Evolutionary conservation across 53 echinoderm and acorn worm species (phyloP), one percentile per base, ranked within the genome.

Genomic region (Astropecten irregularis): DNA sequence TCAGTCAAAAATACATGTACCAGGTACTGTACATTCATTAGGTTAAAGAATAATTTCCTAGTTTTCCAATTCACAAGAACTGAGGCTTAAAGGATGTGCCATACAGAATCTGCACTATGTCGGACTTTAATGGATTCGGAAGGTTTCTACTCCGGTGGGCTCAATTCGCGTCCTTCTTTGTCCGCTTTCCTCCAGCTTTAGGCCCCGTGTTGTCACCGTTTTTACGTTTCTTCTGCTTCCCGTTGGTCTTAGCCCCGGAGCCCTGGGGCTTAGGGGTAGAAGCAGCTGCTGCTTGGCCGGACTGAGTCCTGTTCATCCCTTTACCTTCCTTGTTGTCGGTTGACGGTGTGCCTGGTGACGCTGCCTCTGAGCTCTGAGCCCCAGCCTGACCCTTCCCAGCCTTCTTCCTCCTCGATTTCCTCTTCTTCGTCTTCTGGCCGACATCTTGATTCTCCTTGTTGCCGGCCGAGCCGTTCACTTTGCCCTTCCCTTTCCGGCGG

Each of bases 401-500:
- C 42, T 11, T 11, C 42, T 42, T 42, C 42, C 11, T 42, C 11
- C 42, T 79, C 7, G 59, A 31, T 44, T 32, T 79, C 30, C 32
- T 29, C 47, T 79, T 79, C 29, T 26, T 40, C 3, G 37, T 28
- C 19, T n/a, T 11, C 14, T 25, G 23, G 32, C 40, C 40, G 18
- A 38, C n/a, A n/a, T n/a, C n/a, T n/a, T n/a, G 20, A 38, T 76
- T 76, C 40, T 40, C 68, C 47, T 68, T 68, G 10, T 68, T 68
- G 18, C 68, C 76, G 32, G 47, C 62, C 39, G 15, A 38, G 20
- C 62, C 62, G n/a, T 5, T 28, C 0, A 4, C 31, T 16, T 3
- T 15, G 29, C 46, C 61, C 42, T 49, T 79, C 49, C 35, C 46
- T 79, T 62, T 61, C 79, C 47, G 60, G 60, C 62, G 79, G 56